Conservation (phyloP, 2,113 vertebrate species). For the Coregonus clupeaformis region DNA sequence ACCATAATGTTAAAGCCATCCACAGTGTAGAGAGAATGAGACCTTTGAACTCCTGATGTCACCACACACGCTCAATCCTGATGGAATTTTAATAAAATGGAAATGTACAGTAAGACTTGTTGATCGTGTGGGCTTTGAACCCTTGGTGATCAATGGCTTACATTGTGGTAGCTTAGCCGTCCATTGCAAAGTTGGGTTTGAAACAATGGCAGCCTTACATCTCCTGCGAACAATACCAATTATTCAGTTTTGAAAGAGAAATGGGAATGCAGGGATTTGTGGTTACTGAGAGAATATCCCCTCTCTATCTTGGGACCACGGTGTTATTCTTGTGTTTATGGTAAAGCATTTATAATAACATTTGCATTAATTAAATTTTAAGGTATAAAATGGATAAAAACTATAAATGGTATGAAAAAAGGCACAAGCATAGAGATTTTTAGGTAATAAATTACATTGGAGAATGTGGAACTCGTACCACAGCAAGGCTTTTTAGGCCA, state of each 20-base stretch:
- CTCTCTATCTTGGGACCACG: neutral
- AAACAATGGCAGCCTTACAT: constrained; percentile 29
- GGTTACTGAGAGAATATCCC: neutral
- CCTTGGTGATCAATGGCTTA: constrained; percentile 23
- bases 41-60: constrained; percentile 19
- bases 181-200: constrained; percentile 8
- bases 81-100: constrained; percentile 38
- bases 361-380: neutral
- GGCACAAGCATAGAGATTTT: neutral
- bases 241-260: constrained; percentile 18
- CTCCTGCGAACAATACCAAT: constrained; percentile 18
- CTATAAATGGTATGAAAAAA: neutral
- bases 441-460: constrained; percentile 6
- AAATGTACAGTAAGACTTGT: constrained; percentile 27
- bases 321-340: neutral
- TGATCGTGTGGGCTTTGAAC: constrained; percentile 14
- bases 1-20: neutral
- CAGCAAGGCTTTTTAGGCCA: neutral
- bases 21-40: constrained; percentile 5
- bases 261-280: neutral
- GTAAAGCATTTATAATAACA: neutral
- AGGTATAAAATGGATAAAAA: neutral
- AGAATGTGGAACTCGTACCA: constrained; percentile 16
- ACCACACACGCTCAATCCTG: constrained; percentile 8
- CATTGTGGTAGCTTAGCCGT: constrained; percentile 22